Percentiles rank a stretch among this genome's conserved stretches.
Conservation (phyloP, 2,113 vertebrate species). For the Uria lomvia region DNA sequence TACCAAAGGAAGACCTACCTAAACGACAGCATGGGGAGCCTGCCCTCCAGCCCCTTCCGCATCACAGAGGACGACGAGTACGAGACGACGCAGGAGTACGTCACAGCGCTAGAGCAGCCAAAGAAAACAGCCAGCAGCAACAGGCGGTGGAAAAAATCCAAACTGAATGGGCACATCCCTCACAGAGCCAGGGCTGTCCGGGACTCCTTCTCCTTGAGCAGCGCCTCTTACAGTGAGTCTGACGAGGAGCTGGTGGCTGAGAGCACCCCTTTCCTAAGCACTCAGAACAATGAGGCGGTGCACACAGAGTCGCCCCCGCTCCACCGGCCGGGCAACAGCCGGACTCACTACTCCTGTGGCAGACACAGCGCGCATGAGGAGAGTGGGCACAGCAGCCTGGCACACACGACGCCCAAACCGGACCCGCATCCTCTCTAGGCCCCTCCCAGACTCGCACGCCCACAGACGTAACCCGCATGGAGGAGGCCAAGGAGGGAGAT, state of each 20-base stretch:
- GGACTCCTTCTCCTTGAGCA: conserved; percentile 93
- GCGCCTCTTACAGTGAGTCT: conserved; percentile 91
- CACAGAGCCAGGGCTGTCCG: conserved; percentile 84
- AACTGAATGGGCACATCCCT: conserved; percentile 91
- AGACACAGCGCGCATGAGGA: conserved; percentile 78
- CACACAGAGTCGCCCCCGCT: conserved; percentile 83
- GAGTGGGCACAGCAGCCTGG: conserved; percentile 82
- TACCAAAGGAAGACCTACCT: conserved; percentile 90
- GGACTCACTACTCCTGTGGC: conserved; percentile 90
- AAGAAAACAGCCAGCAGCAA: conserved; percentile 81
- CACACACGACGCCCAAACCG: conserved; percentile 80
- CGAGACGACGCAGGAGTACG: conserved; percentile 95
- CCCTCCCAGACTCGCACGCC: not conserved
- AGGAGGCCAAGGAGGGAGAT: conserved; percentile 5
- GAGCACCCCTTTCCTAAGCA: conserved; percentile 95
- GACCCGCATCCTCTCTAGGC: conserved; percentile 89
- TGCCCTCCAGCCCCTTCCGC: conserved; percentile 92
- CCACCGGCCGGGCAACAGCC: conserved; percentile 85
- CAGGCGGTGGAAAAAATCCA: conserved; percentile 89
- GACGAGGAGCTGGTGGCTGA: conserved; percentile 90
- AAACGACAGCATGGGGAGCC: conserved; percentile 90
- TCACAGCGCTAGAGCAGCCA: conserved; percentile 85
- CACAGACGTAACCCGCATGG: not conserved
- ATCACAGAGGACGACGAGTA: conserved; percentile 94
- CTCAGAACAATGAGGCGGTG: conserved; percentile 84